Conservation (phyloP, 2,797 vertebrate genomes). For the Cirrhinus mrigala region DNA sequence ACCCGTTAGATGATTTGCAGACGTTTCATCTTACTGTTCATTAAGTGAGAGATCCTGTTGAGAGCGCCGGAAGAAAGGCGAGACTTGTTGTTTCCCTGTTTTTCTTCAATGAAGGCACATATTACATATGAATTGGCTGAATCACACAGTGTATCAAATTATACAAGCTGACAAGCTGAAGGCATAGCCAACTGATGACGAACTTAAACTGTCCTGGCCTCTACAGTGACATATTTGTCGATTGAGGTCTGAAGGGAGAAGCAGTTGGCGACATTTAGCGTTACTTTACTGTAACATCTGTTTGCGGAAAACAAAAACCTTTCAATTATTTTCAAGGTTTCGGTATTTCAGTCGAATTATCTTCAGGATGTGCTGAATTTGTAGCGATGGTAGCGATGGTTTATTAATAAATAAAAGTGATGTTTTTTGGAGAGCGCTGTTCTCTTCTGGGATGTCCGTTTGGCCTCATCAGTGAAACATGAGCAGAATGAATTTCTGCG, state of each 20-base stretch:
- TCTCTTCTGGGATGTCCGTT: conserved; percentile 2
- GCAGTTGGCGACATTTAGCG: background rate
- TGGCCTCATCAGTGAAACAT: background rate
- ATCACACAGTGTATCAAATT: conserved; percentile 30
- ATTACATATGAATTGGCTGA: conserved; percentile 15
- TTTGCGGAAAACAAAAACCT: background rate
- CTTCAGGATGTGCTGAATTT: conserved; percentile 6
- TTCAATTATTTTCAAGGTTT: background rate
- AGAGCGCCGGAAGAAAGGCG: conserved; percentile 48
- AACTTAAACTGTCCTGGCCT: background rate
- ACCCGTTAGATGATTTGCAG: conserved; percentile 17
- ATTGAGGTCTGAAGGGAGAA: conserved; percentile 10
- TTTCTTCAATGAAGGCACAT: conserved; percentile 15
- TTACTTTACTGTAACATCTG: conserved; percentile 17
- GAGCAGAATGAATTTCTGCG: background rate
- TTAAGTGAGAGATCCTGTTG: conserved; percentile 47
- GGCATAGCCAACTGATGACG: background rate
- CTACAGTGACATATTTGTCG: conserved; percentile 3
- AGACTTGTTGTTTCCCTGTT: conserved; percentile 44
- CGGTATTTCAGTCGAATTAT: background rate
- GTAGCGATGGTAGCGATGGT: background rate
- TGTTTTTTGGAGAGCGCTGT: conserved; percentile 15
- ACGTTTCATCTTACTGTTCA: conserved; percentile 68
- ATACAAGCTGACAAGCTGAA: conserved; percentile 7
- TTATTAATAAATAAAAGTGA: background rate